Percentiles rank a stretch among this genome's conserved stretches.
phyloP scores from a whole-genome alignment of 2,113 vertebrate species.

The Conger conger region DNA sequence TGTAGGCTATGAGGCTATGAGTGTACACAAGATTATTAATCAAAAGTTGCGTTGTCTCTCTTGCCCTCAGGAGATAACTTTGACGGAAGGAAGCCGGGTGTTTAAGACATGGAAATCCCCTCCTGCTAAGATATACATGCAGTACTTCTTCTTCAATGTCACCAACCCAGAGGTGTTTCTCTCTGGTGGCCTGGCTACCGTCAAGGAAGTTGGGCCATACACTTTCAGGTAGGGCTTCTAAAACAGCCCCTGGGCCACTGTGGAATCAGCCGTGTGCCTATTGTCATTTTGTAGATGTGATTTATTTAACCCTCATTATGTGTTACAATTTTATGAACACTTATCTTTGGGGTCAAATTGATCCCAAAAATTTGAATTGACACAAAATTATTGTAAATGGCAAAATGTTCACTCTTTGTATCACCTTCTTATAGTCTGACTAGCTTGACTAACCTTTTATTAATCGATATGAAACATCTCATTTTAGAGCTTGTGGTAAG shows the following conservation, averaged over 20 bases:
- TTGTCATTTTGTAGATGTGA: not conserved
- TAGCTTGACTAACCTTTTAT: too few relatives aligned
- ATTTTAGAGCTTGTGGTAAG: too few relatives aligned
- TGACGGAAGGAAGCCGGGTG: slow-evolving; percentile 83
- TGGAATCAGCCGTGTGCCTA: not conserved
- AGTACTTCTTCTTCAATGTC: slow-evolving; percentile 92
- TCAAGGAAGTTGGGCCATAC: slow-evolving; percentile 86
- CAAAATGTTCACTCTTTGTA: too few relatives aligned
- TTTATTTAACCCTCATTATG: too few relatives aligned
- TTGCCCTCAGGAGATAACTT: slow-evolving; percentile 74
- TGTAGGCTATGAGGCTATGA: not conserved
- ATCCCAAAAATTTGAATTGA: too few relatives aligned
- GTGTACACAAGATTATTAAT: not conserved
- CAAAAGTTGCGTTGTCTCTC: slow-evolving; percentile 28
- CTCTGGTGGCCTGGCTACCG: slow-evolving; percentile 69
- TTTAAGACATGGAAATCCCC: slow-evolving; percentile 87
- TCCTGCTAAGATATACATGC: slow-evolving; percentile 84
- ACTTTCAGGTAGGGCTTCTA: slow-evolving; percentile 79
- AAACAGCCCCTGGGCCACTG: not conserved
- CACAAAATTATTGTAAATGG: too few relatives aligned
- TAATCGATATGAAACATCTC: too few relatives aligned
- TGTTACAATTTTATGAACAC: too few relatives aligned
- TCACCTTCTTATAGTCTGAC: too few relatives aligned
- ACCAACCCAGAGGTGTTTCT: slow-evolving; percentile 82
- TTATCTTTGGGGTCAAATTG: too few relatives aligned